Evolutionary conservation across 2,888 invertebrate genomes (phyloP).

Genomic region (Drosophila peninsularis): DNA sequence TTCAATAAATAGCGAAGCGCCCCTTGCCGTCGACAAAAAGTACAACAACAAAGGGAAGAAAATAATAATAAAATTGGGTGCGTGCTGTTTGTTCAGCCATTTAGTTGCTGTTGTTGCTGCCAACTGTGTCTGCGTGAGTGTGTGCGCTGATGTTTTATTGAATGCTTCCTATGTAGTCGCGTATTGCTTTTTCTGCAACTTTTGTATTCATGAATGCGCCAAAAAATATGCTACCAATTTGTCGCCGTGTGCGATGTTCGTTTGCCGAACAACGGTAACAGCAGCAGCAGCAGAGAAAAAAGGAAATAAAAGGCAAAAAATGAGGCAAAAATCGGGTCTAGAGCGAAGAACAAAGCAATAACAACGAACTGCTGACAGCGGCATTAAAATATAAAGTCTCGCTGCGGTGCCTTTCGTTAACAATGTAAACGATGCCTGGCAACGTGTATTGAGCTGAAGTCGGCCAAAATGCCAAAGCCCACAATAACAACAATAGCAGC

Average conservation of each 20-base stretch:
- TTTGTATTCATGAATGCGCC: conserved; percentile 76
- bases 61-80: conserved; percentile 58
- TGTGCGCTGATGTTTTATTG: conserved; percentile 74
- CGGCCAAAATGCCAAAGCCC: conserved; percentile 62
- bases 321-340: conserved; percentile 27
- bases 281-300: conserved; percentile 9
- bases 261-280: conserved; percentile 40
- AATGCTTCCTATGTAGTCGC: conserved; percentile 74
- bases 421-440: conserved; percentile 72
- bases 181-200: conserved; percentile 59
- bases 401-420: conserved; percentile 68
- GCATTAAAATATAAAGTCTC: conserved; percentile 79
- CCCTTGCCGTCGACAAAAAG: conserved; percentile 6
- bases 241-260: conserved; percentile 72
- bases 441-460: conserved; percentile 66
- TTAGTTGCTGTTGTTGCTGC: conserved; percentile 21
- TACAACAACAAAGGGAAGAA: conserved; percentile 11
- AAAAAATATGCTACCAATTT: conserved; percentile 80
- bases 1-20: conserved; percentile 70
- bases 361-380: conserved; percentile 77
- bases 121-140: not conserved
- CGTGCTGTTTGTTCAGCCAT: conserved; percentile 58
- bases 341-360: conserved; percentile 70
- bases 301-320: conserved; percentile 12
- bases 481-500: conserved; percentile 39